A percentile compares a stretch with the other conserved stretches of the same genome.
phyloP scores from a whole-genome alignment of 2,888 invertebrate genomes.

The Marasmarcha lunaedactyla region DNA sequence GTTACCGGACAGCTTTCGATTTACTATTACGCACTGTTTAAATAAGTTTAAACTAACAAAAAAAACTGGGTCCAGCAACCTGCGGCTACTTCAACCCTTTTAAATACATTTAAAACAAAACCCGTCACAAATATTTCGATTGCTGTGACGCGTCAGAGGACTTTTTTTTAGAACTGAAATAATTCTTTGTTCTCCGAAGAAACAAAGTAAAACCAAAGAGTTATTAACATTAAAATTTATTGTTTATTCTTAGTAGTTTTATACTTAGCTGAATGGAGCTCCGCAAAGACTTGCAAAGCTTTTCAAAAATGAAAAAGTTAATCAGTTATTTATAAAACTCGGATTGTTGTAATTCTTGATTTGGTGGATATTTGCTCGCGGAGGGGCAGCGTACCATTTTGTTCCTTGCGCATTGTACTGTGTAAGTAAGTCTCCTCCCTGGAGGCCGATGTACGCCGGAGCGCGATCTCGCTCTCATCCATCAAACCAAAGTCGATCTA shows the following conservation, averaged over 20 bases:
- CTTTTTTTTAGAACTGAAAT: constrained; percentile 28
- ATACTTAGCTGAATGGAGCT: not conserved
- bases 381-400: not conserved
- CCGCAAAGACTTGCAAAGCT: not conserved
- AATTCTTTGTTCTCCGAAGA: constrained; percentile 29
- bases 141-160: constrained; percentile 27
- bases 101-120: no score
- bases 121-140: constrained; percentile 22
- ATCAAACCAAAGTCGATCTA: constrained; percentile 49
- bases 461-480: constrained; percentile 26
- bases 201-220: not conserved
- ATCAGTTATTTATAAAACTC: constrained; percentile 2
- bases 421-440: not conserved
- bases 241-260: not conserved
- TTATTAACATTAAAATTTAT: not conserved
- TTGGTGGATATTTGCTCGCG: not conserved
- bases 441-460: not conserved
- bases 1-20: no score
- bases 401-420: not conserved
- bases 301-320: not conserved
- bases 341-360: not conserved
- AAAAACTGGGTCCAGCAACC: no score
- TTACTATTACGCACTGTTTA: no score
- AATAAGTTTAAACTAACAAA: no score
- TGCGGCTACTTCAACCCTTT: no score